These are phyloP conservation scores for Aplocera efformata DNA, from an alignment of 2,888 invertebrate species.

Conservation along the genomic window DNA sequence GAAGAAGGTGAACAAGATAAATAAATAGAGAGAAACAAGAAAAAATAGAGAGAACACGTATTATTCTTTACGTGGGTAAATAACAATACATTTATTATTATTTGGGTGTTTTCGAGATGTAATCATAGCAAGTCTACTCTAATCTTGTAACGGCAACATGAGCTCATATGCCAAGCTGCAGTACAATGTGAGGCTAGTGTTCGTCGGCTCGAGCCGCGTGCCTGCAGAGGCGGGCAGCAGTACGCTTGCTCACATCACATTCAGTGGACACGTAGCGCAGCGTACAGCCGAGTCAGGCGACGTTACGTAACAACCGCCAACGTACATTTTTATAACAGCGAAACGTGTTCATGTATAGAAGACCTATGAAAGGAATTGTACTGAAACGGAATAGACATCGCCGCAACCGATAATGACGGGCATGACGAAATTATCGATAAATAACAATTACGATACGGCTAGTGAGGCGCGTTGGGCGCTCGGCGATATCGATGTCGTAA, in stretches of 20 bases:
- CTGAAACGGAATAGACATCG: conserved; percentile 4
- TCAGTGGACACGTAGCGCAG: not conserved
- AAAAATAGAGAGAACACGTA: too few relatives aligned
- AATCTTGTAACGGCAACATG: conserved; percentile 7
- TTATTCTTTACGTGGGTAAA: too few relatives aligned
- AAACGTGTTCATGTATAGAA: conserved; percentile 1
- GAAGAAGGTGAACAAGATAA: too few relatives aligned
- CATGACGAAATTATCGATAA: conserved; percentile 7
- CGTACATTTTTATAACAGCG: conserved; percentile 2
- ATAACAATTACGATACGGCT: conserved; percentile 2
- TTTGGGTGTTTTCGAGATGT: too few relatives aligned
- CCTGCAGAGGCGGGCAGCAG: conserved; percentile 13
- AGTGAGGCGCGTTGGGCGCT: conserved; percentile 3
- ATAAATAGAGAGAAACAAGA: too few relatives aligned
- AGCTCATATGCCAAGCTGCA: not conserved
- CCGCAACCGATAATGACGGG: not conserved
- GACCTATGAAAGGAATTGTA: not conserved
- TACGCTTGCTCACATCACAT: conserved; percentile 12
- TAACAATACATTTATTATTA: too few relatives aligned
- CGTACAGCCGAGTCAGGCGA: conserved; percentile 3
- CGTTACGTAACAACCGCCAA: conserved; percentile 10
- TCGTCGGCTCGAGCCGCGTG: conserved; percentile 13
- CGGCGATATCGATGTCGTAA: conserved; percentile 9
- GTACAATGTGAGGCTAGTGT: conserved; percentile 14
- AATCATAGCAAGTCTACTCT: not conserved